phyloP scores from a whole-genome alignment of 2,797 vertebrate species.

The Syndactyla subalaris region DNA sequence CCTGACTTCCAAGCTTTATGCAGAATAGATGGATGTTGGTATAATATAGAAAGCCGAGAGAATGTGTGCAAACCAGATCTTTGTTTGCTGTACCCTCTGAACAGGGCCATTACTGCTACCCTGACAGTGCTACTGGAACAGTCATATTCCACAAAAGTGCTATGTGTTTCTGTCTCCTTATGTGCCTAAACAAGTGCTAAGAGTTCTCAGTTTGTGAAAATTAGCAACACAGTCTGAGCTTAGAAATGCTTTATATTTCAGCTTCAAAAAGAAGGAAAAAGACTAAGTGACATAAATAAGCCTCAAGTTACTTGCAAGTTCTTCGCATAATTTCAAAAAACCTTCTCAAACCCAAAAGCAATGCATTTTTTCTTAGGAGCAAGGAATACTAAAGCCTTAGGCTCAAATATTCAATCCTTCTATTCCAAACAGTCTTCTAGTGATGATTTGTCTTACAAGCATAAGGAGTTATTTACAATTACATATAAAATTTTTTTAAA shows the following conservation, averaged over 20 bases:
- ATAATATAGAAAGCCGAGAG: neutral
- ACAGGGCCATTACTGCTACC: neutral
- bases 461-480: neutral
- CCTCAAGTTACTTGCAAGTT: neutral
- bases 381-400: neutral
- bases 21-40: neutral
- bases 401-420: neutral
- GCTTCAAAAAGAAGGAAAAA: neutral
- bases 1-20: neutral
- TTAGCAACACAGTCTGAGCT: neutral
- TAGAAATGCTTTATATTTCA: neutral
- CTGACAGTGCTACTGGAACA: neutral
- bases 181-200: fast-evolving
- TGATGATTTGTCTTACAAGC: neutral
- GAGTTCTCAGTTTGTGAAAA: neutral
- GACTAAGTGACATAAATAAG: neutral
- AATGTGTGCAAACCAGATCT: fast-evolving
- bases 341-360: neutral
- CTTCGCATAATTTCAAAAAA: neutral
- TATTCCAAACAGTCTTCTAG: neutral
- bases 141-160: neutral
- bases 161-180: neutral
- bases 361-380: neutral
- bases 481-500: neutral
- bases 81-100: neutral